Base-by-base conservation (phyloP, 23 tunicate genomes). In the Halocynthia roretzi region DNA sequence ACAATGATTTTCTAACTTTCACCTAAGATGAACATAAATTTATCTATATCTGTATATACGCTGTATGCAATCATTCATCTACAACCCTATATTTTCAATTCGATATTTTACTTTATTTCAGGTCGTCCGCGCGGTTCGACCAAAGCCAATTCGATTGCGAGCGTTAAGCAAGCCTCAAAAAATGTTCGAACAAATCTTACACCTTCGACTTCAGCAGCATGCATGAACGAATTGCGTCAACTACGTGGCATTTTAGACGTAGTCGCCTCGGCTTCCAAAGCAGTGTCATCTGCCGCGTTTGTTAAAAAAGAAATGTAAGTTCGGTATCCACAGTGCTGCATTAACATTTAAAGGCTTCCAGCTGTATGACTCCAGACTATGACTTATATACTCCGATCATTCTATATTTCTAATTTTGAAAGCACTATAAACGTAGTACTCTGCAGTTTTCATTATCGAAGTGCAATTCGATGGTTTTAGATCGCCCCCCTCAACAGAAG, bases 71-170 rank as follows among this genome's bases (percentile, higher is more conserved):
- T 31, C 4, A 31, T 31, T 31, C 4, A 31, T 31, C 44, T 31
- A 0, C 44, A 31, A 50, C 23, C 49, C 2, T 15, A 2, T 2
- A 11, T 4, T 19, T 15, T 17, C 2, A 67, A 67, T 67, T 31
- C 22, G 6, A 11, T 72, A 8, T 7, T 51, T 54, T 0, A 8
- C 62, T 64, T 51, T 60, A 12, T 8, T 11, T 9, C 75, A 80
- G 83, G 83, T 31, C 83, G 83, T 52, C 83, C 83, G 10, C 76
- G 83, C 6, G 83, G 83, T 15, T 80, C 83, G 50, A 70, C 56
- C 53, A 80, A 80, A 8, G 21, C 56, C 50, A 15, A 60, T 8
- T 21, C 63, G 52, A 14, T 63, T 19, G 52, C 76, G 20, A 7
- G 5, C 11, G 18, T 23, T 20, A 7, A 50, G 51, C 62, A 60